Evolutionary conservation across 1,140 invertebrate genomes (phyloP).

Genomic region (Apis cerana): DNA sequence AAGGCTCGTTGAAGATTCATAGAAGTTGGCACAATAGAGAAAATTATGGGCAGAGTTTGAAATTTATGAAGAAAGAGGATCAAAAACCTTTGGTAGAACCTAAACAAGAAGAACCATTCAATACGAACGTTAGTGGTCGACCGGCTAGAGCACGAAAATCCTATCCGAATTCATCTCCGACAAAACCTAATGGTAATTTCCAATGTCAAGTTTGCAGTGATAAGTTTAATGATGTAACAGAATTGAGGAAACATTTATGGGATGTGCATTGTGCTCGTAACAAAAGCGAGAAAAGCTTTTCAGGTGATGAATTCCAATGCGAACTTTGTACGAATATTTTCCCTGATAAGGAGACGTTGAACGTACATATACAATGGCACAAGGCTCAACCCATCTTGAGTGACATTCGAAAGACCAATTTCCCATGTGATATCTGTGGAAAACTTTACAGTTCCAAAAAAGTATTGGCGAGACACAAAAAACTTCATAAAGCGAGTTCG

Average conservation of each 20-base stretch:
- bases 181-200: conserved; percentile 48
- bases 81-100: background rate
- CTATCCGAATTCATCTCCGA: conserved; percentile 66
- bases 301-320: conserved; percentile 81
- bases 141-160: conserved; percentile 76
- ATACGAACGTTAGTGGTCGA: conserved; percentile 31
- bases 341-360: conserved; percentile 81
- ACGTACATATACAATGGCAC: conserved; percentile 82
- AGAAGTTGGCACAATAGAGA: conserved; percentile 81
- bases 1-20: conserved; percentile 82
- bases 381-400: conserved; percentile 74
- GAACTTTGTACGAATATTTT: conserved; percentile 83
- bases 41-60: conserved; percentile 37
- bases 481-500: conserved; percentile 70
- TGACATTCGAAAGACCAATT: conserved; percentile 70
- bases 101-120: background rate
- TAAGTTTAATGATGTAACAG: conserved; percentile 71
- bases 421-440: conserved; percentile 83
- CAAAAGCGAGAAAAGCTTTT: conserved; percentile 74
- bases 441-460: conserved; percentile 82
- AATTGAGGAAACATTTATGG: conserved; percentile 76
- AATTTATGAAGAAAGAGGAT: background rate
- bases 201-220: conserved; percentile 79
- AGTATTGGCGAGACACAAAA: conserved; percentile 81
- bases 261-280: conserved; percentile 76